Conservation (phyloP, 1,140 invertebrate genomes). For the Megalonaias nervosa region DNA sequence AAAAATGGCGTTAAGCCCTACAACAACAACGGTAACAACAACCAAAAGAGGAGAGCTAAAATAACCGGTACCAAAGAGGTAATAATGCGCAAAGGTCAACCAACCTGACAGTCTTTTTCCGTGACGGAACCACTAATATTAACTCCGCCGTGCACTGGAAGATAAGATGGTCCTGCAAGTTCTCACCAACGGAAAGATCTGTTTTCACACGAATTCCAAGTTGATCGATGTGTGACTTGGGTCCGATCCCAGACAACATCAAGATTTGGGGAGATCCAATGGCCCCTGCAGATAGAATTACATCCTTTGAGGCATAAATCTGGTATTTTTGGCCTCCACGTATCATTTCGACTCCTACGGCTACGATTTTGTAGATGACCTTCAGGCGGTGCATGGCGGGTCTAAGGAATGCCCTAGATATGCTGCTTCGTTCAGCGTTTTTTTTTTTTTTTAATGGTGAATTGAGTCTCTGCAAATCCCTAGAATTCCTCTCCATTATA, state of each 20-base stretch:
- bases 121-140: constrained; percentile 34
- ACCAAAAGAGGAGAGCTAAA: no score
- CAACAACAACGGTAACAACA: no score
- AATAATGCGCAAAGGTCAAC: constrained; percentile 40
- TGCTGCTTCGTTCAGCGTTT: constrained; percentile 52
- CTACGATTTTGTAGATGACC: constrained; percentile 22
- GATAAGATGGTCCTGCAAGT: constrained; percentile 82
- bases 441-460: constrained; percentile 33
- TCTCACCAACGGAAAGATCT: constrained; percentile 87
- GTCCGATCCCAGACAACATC: constrained; percentile 77
- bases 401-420: constrained; percentile 52
- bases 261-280: constrained; percentile 77
- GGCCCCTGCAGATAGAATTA: constrained; percentile 75
- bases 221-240: constrained; percentile 66
- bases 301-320: constrained; percentile 76
- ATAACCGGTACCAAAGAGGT: constrained; percentile 45
- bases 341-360: constrained; percentile 54
- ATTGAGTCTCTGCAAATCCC: constrained; percentile 44
- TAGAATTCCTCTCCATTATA: constrained; percentile 43
- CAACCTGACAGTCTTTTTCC: constrained; percentile 25
- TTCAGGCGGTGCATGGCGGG: constrained; percentile 36
- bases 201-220: constrained; percentile 48
- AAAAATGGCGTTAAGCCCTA: no score
- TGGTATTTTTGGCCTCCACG: constrained; percentile 69
- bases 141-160: constrained; percentile 32